A percentile compares a stretch with the other conserved stretches of the same genome.
Evolutionary conservation across 2,113 vertebrate species (phyloP).

Genomic region (Seriola rivoliana): DNA sequence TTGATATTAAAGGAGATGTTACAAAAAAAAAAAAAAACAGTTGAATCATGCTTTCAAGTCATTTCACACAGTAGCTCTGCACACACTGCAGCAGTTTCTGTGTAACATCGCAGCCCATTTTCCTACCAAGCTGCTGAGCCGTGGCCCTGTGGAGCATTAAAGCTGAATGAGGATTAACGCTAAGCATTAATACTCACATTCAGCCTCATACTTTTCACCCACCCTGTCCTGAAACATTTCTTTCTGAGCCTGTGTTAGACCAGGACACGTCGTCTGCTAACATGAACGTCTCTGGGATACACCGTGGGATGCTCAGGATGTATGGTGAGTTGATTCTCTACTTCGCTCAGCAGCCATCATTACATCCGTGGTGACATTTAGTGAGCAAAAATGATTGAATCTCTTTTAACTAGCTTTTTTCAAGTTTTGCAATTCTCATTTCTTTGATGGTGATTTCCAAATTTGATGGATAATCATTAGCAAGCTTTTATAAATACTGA

Average conservation of each 20-base stretch:
- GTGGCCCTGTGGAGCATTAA: slow-evolving; percentile 49
- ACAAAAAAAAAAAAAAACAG: neutral
- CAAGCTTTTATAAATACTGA: neutral
- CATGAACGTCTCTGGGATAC: slow-evolving; percentile 82
- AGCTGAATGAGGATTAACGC: slow-evolving; percentile 73
- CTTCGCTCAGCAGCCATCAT: neutral
- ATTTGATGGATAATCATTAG: neutral
- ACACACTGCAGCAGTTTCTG: slow-evolving; percentile 13
- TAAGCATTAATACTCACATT: slow-evolving; percentile 76
- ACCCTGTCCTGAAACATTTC: slow-evolving; percentile 31
- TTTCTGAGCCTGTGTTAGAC: slow-evolving; percentile 8
- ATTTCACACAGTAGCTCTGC: slow-evolving; percentile 15
- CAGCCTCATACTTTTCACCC: slow-evolving; percentile 64
- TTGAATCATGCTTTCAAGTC: neutral
- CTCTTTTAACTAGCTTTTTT: neutral
- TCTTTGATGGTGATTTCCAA: neutral
- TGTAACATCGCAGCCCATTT: slow-evolving; percentile 44
- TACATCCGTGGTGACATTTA: neutral
- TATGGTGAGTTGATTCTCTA: slow-evolving; percentile 78
- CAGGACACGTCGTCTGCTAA: slow-evolving; percentile 9
- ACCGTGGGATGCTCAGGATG: slow-evolving; percentile 84
- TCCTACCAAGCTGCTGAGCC: slow-evolving; percentile 48
- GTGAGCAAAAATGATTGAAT: neutral
- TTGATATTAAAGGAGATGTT: slow-evolving; percentile 31
- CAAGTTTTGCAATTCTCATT: neutral